Evolutionary conservation across 1,140 invertebrate genomes (phyloP), one percentile per base, ranked within the genome.

Genomic region (Papilio helenus): DNA sequence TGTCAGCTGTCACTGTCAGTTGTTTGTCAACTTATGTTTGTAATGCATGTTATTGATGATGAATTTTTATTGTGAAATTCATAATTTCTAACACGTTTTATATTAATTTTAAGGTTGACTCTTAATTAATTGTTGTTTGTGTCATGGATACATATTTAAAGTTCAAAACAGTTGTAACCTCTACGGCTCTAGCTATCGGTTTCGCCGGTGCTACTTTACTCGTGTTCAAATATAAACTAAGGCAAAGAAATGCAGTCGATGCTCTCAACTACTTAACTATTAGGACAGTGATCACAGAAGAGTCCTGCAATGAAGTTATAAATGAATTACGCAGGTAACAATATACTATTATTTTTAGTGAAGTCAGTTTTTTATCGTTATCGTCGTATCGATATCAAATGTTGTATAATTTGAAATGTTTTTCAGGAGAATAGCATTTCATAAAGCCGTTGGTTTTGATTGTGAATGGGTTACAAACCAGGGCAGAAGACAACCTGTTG

Each of bases 381-480:
- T n/a, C n/a, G n/a, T n/a, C n/a, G n/a, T n/a, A n/a, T n/a, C n/a
- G 29, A 39, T 39, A 39, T 8, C 34, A 39, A 7, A 5, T 55
- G 20, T 9, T n/a, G 18, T n/a, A 55, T 20, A 49, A 18, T 55
- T 55, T 55, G 8, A 20, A 20, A 55, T 55, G 7, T 55, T 78
- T 88, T 87, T 72, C 42, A 93, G 92, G 65, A 83, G 87, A 39
- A 84, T 84, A 82, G 29, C 68, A 44, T 9, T 79, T 20, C 83
- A 92, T 44, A 86, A 81, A 80, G 92, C 96, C 18, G 83, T 97
- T 73, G 97, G 97, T n/a, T 96, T 97, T 86, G 97, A 97, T 89
- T 97, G 96, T 90, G 97, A 97, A 90, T 97, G 97, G 97, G 95
- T 96, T 0, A 96, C 95, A 20, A 92, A 93, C 58, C 90, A 95